A percentile compares a stretch with the other conserved stretches of the same genome.
Conservation (phyloP, 2,888 invertebrate species). For the Nematopogon swammerdamellus region DNA sequence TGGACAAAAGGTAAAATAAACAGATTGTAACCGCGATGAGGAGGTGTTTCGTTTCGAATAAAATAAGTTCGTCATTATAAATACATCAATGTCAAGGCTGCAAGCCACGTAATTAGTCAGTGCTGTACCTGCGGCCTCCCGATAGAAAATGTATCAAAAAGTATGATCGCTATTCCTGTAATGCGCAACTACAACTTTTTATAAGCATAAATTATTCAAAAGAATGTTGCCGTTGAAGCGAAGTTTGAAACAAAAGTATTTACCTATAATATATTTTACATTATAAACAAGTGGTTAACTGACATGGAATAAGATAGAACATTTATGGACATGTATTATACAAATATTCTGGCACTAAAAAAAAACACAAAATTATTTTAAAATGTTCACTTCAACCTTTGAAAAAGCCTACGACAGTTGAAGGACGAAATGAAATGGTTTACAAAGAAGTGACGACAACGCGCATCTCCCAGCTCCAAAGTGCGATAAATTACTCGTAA, state of each 20-base stretch:
- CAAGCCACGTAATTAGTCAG: neutral
- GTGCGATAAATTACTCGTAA: slow-evolving; percentile 53
- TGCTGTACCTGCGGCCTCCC: neutral
- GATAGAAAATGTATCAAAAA: neutral
- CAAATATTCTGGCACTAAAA: no score
- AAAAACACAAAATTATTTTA: no score
- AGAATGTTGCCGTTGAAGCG: no score
- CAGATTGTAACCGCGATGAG: slow-evolving; percentile 34
- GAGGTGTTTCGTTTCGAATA: slow-evolving; percentile 23
- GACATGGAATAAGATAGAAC: no score
- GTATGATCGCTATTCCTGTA: neutral
- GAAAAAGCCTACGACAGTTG: no score
- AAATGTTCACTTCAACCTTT: no score
- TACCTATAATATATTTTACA: no score
- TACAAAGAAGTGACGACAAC: neutral
- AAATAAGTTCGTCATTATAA: slow-evolving; percentile 36
- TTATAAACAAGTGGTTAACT: no score
- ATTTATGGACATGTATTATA: no score
- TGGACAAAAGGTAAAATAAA: slow-evolving; percentile 53
- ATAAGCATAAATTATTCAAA: no score
- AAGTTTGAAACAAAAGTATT: no score
- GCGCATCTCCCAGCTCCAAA: neutral
- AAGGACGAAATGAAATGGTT: neutral
- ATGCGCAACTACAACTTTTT: no score
- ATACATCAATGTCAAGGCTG: slow-evolving; percentile 21